Conservation (phyloP, 2,797 vertebrate genomes). For the Molothrus aeneus region DNA sequence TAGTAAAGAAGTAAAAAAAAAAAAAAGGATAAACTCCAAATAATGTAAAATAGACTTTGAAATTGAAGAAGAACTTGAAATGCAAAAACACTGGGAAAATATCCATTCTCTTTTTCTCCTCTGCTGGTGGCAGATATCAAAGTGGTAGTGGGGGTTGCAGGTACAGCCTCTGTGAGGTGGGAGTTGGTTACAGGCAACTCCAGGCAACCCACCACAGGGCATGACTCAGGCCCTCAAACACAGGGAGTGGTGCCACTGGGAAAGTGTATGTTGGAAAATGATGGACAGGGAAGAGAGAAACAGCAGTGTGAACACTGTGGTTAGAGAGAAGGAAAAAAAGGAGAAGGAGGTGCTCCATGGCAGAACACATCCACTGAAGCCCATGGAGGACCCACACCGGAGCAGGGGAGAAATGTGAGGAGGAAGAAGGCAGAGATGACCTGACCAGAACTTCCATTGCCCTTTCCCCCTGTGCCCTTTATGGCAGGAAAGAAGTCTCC, state of each 20-base stretch:
- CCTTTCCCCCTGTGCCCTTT: accelerated
- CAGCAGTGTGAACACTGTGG: background rate
- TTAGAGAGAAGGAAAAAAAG: background rate
- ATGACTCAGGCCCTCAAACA: background rate
- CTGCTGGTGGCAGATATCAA: background rate
- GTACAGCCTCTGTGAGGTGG: background rate
- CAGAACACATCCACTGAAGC: background rate
- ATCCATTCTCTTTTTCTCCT: background rate
- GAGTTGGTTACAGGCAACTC: background rate
- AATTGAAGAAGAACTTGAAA: background rate
- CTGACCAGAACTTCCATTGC: background rate
- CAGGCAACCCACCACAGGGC: background rate
- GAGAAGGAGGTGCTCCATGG: background rate
- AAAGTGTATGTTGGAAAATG: background rate
- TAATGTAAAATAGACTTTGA: background rate
- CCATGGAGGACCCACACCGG: accelerated
- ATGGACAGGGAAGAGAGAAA: background rate
- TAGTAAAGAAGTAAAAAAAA: background rate
- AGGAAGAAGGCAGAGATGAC: background rate
- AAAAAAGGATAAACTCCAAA: background rate
- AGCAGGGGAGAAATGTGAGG: background rate
- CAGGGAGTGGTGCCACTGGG: background rate
- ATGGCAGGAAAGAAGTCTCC: background rate
- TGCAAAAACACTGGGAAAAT: background rate
- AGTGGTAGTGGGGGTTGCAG: accelerated